phyloP scores from a whole-genome alignment of 92 coral and sea anemone species.

The Paragorgia papillata region DNA sequence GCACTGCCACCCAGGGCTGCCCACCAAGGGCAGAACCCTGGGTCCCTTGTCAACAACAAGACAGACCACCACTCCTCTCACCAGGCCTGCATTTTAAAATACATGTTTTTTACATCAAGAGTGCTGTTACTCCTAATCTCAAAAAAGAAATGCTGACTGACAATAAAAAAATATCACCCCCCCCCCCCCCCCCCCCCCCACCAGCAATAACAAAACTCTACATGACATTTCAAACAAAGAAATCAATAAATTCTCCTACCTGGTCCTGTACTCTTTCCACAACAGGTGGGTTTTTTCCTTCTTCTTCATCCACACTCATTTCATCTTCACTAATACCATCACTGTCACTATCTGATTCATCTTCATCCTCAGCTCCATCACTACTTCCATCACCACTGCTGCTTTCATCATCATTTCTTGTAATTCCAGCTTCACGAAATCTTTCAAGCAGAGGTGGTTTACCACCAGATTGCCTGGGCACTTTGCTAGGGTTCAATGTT shows the following conservation, averaged over 20 bases:
- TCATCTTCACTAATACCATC: conserved; percentile 80
- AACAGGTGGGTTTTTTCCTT: conserved; percentile 61
- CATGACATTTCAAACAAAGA: neutral
- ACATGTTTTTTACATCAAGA: too few relatives aligned
- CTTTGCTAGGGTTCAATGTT: conserved; percentile 37
- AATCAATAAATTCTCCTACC: neutral
- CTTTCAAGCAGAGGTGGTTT: conserved; percentile 89
- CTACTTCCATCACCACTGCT: conserved; percentile 94
- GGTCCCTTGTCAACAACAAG: too few relatives aligned
- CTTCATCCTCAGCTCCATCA: conserved; percentile 74
- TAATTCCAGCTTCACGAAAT: conserved; percentile 60
- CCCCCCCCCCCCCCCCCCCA: too few relatives aligned
- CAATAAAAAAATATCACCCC: too few relatives aligned
- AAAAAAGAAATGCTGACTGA: too few relatives aligned
- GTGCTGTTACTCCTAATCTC: too few relatives aligned
- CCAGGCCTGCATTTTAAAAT: too few relatives aligned
- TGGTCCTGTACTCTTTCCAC: conserved; percentile 45
- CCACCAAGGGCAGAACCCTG: too few relatives aligned
- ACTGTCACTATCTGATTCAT: conserved; percentile 76
- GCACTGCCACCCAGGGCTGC: too few relatives aligned
- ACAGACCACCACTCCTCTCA: too few relatives aligned
- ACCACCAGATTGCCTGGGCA: conserved; percentile 51
- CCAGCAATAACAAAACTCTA: too few relatives aligned
- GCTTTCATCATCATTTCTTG: conserved; percentile 66
- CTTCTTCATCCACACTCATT: conserved; percentile 66